Evolutionary conservation across 2,113 vertebrate species (phyloP), one percentile per base, ranked within the genome.

Genomic region (Neoarius graeffei): DNA sequence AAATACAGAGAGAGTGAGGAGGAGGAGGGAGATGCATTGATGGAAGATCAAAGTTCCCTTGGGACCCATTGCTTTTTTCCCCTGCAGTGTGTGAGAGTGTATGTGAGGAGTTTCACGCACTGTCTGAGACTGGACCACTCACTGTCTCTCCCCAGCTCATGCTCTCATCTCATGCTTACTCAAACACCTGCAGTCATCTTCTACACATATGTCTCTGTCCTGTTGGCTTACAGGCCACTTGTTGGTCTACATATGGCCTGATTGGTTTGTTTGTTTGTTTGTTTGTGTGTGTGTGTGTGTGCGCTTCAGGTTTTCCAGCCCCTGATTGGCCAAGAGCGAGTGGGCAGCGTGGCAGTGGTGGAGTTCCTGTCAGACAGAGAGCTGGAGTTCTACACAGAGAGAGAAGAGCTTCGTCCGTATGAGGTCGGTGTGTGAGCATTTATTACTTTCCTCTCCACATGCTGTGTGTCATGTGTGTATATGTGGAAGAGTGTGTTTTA

Each of bases 311-410:
- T 76, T 57, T 91, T 91, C 83, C 85, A 54, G 54, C 79, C 90
- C 85, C 57, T 91, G 71, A 83, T 87, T 87, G 90, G 90, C 10
- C 85, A 91, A 80, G 64, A 62, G 9, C 76, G 17, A 59, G 30
- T 91, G 50, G 89, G 73, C 25, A 85, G 83, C 14, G 62, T 87
- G 42, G 59, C 85, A 23, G 90, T 91, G 83, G 87, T 91, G 83
- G 90, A 91, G 90, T 91, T 90, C 35, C 67, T 90, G 11, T 89
- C 83, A 81, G 90, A 91, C 62, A 85, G 90, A 86, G 77, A 90
- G 83, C 83, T 90, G 85, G 90, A 89, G 71, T 91, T 91, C 64
- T 90, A 89, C 90, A 87, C 85, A 6, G 69, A 88, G 4, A 59
- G 67, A 77, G 87, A 90, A 84, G 80, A 89, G 23, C 85, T 90